Base-by-base conservation (phyloP, 2,113 vertebrate genomes). In the Perca schrenkii region DNA sequence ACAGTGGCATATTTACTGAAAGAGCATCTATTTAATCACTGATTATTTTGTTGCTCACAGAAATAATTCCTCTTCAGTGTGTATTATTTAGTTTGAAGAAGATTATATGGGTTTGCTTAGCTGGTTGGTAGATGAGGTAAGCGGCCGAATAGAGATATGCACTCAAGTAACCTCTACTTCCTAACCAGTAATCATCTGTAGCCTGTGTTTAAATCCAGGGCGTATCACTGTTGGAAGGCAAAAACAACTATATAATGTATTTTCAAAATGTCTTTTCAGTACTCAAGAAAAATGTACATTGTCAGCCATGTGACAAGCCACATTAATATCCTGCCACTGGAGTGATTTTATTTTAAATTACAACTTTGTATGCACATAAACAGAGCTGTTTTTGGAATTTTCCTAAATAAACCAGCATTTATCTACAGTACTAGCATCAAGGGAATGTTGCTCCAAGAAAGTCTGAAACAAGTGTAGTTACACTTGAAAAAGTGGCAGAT, bases 191-290 rank as follows among this genome's bases (percentile, higher is more conserved):
- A 75, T 75, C 46, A 74, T 66, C 75, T 69, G 50, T 36, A 64
- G 80, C 34, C 69, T 70, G 50, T 50, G 61, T 72, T 81, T 83
- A 62, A 70, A 50, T 56, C 67, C 73, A 17, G 40, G 50, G 62
- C 8, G 64, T 71, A 73, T 72, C 67, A 36, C 47, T 74, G 16
- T 43, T 52, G 61, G 16, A 47, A 12, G 72, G 21, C 54, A 64
- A 74, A 43, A 73, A 56, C 2, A 85, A 43, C 46, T 10, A 10
- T n/a, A 17, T 2, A 31, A 46, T 76, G 40, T 58, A 19, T 74
- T 81, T 81, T 74, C 14, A 74, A 63, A 85, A 77, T 72, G 67
- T 77, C 54, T 69, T 73, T 79, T 50, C 28, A 60, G 22, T 56
- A 57, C 14, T 43, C 21, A 49, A 17, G 57, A 73, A 54, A 69